Base-by-base conservation (phyloP, 2,888 invertebrate genomes). In the Aporophyla lueneburgensis region DNA sequence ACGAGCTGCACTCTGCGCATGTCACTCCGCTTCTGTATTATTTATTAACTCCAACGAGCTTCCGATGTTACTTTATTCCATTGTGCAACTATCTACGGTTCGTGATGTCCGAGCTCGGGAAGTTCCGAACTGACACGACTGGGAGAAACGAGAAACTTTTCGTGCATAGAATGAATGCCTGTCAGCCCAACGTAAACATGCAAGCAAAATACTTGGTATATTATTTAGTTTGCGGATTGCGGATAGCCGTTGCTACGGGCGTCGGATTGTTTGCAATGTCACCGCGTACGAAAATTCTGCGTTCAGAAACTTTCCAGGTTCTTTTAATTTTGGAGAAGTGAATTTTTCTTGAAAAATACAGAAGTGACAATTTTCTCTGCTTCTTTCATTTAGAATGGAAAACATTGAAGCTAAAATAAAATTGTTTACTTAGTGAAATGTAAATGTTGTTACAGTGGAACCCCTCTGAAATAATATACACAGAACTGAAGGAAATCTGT, bases 41-140 rank as follows among this genome's bases (percentile, higher is more conserved):
- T 96, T 96, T 96, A 96, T 96, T 96, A 96, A 96, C 95, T 95
- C 94, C 95, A 96, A 96, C 96, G 93, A 96, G 96, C 95, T 94
- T 96, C 95, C 96, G 95, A 96, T 96, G 96, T 95, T 95, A 95
- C 96, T 96, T 95, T 96, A 96, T 96, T 95, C 95, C 93, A 96
- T 96, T 96, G 96, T 96, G 94, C 91, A 94, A 94, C 94, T 94
- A 94, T 93, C 95, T 93, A 93, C 92, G 92, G 93, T 91, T 93
- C 91, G 94, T 94, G 94, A 95, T 95, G 96, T 96, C 95, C 95
- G 93, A 94, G 93, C 90, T 90, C 87, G 90, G 92, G 81, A 95
- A 96, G 93, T 96, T 96, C 92, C 89, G 89, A 92, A 94, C 96
- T 95, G 96, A 96, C 96, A 94, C 92, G 92, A 92, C 92, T 92